These are phyloP conservation scores for Pangasius sanitwongsei DNA, from an alignment of 2,797 vertebrate species.

Conservation along the genomic window DNA sequence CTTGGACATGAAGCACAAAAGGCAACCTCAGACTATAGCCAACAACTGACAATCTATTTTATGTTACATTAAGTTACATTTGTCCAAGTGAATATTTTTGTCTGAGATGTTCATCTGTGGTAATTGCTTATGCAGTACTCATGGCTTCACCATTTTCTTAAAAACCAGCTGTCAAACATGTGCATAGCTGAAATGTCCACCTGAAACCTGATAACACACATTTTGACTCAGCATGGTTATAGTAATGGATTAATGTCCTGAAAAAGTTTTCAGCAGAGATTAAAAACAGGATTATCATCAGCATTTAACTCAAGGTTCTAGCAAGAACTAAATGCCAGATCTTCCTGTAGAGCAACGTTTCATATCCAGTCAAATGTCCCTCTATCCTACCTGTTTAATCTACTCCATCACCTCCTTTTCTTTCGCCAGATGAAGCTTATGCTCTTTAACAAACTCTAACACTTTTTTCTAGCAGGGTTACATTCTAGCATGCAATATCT, in stretches of 20 bases:
- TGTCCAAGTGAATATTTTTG: neutral
- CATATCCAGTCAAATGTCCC: neutral
- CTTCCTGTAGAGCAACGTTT: neutral
- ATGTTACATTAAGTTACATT: neutral
- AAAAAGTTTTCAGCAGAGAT: neutral
- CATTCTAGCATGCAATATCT: neutral
- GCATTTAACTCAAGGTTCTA: neutral
- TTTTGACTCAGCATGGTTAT: neutral
- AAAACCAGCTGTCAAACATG: neutral
- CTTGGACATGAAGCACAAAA: neutral
- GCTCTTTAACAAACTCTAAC: neutral
- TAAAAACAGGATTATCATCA: neutral
- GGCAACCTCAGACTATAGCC: neutral
- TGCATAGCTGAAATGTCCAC: neutral
- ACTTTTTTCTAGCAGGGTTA: slow-evolving; percentile 2
- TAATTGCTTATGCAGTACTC: neutral
- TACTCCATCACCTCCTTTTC: neutral
- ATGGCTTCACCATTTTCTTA: neutral
- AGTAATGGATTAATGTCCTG: neutral
- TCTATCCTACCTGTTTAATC: neutral
- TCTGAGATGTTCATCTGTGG: neutral
- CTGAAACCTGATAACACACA: neutral
- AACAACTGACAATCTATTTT: neutral
- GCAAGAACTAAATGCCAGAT: neutral
- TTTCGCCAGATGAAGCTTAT: neutral